Evolutionary conservation across 2,113 vertebrate genomes (phyloP).

Genomic region (Petaurus breviceps): DNA sequence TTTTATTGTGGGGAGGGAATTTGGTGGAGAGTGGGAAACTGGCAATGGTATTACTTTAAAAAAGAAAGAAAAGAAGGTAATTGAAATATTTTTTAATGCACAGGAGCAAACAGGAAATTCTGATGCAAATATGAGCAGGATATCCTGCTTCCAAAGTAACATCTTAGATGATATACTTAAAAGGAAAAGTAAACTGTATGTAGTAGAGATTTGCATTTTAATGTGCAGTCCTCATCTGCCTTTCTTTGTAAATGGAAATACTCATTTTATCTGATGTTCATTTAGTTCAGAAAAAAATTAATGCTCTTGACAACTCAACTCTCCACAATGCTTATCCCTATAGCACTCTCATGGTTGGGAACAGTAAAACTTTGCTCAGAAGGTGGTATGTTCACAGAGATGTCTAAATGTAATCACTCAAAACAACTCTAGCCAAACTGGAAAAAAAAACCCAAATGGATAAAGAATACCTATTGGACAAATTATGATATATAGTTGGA

Average conservation of each 20-base stretch:
- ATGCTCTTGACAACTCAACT: not conserved
- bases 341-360: not conserved
- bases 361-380: not conserved
- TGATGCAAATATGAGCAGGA: not conserved
- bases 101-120: not conserved
- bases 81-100: not conserved
- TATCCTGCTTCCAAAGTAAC: not conserved
- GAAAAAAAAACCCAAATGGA: not conserved
- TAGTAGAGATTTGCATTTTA: not conserved
- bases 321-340: not conserved
- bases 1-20: not conserved
- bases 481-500: not conserved
- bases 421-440: not conserved
- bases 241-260: not conserved
- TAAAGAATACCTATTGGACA: not conserved
- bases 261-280: not conserved
- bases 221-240: not conserved
- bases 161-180: not conserved
- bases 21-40: not conserved
- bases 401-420: not conserved
- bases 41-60: not conserved
- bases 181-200: not conserved
- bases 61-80: not conserved
- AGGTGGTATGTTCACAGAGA: not conserved
- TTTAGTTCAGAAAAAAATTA: not conserved